Conservation (phyloP, 2,113 vertebrate species). For the Illadopsis cleaveri region DNA sequence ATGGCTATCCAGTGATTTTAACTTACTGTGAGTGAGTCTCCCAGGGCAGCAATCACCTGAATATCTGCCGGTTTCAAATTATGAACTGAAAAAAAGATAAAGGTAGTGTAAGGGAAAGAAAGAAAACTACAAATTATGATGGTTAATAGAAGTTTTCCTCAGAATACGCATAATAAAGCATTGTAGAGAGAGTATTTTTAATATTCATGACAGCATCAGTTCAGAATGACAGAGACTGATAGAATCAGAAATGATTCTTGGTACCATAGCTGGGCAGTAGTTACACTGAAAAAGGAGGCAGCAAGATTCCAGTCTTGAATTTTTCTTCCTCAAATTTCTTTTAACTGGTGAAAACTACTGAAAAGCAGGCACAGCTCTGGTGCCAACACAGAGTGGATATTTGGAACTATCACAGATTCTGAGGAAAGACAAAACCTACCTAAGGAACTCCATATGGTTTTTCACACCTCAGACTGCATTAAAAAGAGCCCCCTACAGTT, state of each 20-base stretch:
- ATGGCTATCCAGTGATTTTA: neutral
- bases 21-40: slow-evolving; percentile 93
- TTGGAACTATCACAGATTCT: neutral
- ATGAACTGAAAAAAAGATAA: slow-evolving; percentile 79
- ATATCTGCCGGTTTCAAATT: slow-evolving; percentile 88
- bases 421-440: neutral
- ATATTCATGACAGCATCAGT: neutral
- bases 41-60: slow-evolving; percentile 87
- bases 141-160: neutral
- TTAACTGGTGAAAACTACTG: neutral
- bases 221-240: neutral
- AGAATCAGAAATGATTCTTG: neutral
- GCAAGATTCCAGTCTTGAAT: neutral
- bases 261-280: neutral
- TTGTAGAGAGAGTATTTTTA: neutral
- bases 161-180: neutral
- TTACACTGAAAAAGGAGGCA: neutral
- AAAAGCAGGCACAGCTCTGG: neutral
- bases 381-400: neutral
- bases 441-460: neutral
- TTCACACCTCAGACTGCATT: neutral
- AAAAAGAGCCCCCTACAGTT: neutral
- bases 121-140: neutral
- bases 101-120: neutral
- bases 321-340: neutral